phyloP scores from a whole-genome alignment of 2,797 vertebrate species.

The Diplodus sargus region DNA sequence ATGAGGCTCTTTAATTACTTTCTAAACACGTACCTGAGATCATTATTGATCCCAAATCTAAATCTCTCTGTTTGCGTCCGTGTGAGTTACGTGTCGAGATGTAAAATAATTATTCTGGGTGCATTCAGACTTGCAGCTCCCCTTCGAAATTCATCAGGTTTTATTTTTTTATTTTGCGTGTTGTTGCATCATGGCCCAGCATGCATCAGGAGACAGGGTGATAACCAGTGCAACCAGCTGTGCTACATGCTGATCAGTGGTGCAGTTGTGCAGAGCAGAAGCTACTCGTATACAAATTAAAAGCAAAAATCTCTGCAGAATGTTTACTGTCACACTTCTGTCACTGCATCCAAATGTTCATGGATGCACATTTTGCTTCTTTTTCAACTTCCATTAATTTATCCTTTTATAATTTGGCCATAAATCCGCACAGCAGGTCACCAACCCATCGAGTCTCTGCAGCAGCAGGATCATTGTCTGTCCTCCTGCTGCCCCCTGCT shows the following conservation, averaged over 20 bases:
- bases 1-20: not conserved
- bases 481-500: slow-evolving; percentile 49
- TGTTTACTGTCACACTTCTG: not conserved
- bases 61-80: not conserved
- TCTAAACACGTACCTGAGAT: not conserved
- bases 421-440: not conserved
- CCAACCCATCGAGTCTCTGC: not conserved
- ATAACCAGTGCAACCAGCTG: slow-evolving; percentile 28
- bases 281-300: too few species aligned
- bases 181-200: slow-evolving; percentile 44
- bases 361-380: not conserved
- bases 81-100: not conserved
- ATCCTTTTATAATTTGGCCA: not conserved
- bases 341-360: not conserved
- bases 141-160: not conserved
- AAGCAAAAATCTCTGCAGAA: not conserved
- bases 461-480: not conserved
- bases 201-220: slow-evolving; percentile 11
- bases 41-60: not conserved
- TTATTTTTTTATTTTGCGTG: slow-evolving; percentile 22
- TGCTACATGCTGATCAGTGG: not conserved
- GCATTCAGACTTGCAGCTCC: slow-evolving; percentile 14
- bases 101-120: not conserved
- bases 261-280: too few species aligned
- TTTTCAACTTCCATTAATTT: not conserved